Conservation (phyloP, 2,888 invertebrate genomes). For the Furcula furcula region DNA sequence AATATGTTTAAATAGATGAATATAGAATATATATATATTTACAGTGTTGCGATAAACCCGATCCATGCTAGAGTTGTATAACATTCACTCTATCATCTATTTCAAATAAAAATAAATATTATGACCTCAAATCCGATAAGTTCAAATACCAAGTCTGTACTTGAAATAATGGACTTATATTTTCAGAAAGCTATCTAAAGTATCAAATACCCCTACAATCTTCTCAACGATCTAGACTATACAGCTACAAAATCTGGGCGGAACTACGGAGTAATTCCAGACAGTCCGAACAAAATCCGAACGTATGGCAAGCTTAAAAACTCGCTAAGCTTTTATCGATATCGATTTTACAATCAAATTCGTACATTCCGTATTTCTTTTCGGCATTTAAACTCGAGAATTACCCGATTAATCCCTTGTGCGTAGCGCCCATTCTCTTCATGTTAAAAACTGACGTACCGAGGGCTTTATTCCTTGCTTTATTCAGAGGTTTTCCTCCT, state of each 20-base stretch:
- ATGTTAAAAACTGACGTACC: constrained; percentile 64
- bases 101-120: no score
- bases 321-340: constrained; percentile 16
- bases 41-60: no score
- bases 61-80: no score
- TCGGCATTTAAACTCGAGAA: constrained; percentile 45
- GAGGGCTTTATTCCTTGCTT: constrained; percentile 39
- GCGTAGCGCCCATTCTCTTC: constrained; percentile 53
- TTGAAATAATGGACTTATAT: no score
- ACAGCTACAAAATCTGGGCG: not conserved
- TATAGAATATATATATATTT: no score
- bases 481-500: constrained; percentile 59
- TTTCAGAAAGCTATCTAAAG: no score
- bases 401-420: constrained; percentile 52
- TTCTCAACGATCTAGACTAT: no score
- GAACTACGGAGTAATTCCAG: not conserved
- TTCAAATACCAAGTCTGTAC: no score
- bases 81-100: no score
- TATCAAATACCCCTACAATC: no score
- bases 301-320: constrained; percentile 6
- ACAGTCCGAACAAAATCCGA: constrained; percentile 8
- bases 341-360: constrained; percentile 39
- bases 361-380: constrained; percentile 33
- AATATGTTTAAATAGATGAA: no score
- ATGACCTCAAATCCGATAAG: no score